Base-by-base conservation (phyloP, 2,113 vertebrate species). In the Speoplatyrhinus poulsoni region DNA sequence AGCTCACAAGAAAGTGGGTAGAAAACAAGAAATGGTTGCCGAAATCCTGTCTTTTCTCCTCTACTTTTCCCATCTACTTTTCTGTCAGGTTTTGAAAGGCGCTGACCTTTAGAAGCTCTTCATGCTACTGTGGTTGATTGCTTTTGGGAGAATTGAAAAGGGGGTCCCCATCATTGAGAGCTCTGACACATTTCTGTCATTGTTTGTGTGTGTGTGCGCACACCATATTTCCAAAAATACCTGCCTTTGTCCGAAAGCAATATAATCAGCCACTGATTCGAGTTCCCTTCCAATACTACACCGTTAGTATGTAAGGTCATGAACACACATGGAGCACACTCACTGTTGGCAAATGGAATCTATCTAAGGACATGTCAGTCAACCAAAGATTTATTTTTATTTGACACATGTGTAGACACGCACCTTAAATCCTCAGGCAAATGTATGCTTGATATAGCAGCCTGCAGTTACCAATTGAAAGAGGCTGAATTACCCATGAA, bases 261-360 rank as follows among this genome's bases (percentile, higher is more conserved):
- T 75, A 64, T 60, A 63, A 78, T 75, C 58, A 67, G 66, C 32
- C 56, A 60, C 65, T 76, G 84, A 80, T 81, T 67, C 60, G 63
- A 65, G 67, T 41, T 54, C 0, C 19, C 72, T 46, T 36, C 6
- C 47, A 59, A 69, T 47, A 12, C 60, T 60, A 70, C 48, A 54
- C 46, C 64, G 79, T 82, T 63, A 66, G 69, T 81, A 84, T 82
- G 81, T 64, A 69, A 61, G 70, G 86, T 79, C 83, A 87, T 46
- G 69, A 78, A 62, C 76, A 71, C 72, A 17, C 15, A 73, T 2
- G 15, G 10, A 26, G 50, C 74, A 60, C 53, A 3, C 32, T 5
- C 26, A 9, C 53, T 49, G 57, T 11, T 49, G 46, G 80, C 67
- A 62, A 82, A 73, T 85, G 63, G 76, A 78, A 75, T 55, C 52